Conservation (phyloP, 2,113 vertebrate species). For the Cephalopholis sonnerati region DNA sequence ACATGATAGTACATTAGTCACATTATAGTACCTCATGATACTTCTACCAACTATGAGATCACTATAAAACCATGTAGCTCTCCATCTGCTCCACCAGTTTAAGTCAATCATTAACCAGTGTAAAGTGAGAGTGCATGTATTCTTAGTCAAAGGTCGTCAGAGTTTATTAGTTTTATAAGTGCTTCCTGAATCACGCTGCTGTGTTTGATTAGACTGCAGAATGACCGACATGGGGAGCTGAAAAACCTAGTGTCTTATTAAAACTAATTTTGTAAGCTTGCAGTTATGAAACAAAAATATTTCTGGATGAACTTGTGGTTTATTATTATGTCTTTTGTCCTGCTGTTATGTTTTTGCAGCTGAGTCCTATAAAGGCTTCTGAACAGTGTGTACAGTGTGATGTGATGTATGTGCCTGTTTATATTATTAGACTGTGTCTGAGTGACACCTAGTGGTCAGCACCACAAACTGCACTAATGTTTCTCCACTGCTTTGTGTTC, state of each 20-base stretch:
- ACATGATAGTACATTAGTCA: not conserved
- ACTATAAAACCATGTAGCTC: not conserved
- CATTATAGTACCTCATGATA: not conserved
- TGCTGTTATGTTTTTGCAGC: not conserved
- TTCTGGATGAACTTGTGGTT: not conserved
- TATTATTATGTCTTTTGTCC: not conserved
- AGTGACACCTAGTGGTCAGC: constrained; percentile 53
- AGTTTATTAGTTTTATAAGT: not conserved
- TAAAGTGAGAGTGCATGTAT: not conserved
- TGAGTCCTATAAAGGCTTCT: not conserved
- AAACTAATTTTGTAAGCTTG: not conserved
- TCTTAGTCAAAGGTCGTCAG: not conserved
- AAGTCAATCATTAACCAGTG: not conserved
- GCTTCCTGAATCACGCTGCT: not conserved
- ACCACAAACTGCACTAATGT: not conserved
- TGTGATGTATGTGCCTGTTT: not conserved
- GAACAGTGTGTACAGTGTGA: not conserved
- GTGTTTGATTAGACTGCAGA: not conserved
- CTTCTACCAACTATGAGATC: not conserved
- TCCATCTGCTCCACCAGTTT: not conserved
- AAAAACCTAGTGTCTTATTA: not conserved
- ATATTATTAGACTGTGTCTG: not conserved
- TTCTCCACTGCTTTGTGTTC: too few relatives aligned
- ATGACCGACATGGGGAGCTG: not conserved
- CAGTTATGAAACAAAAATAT: not conserved